A percentile compares a stretch with the other conserved stretches of the same genome.
Evolutionary conservation across 2,113 vertebrate species (phyloP).

Genomic region (Chloropsis hardwickii): DNA sequence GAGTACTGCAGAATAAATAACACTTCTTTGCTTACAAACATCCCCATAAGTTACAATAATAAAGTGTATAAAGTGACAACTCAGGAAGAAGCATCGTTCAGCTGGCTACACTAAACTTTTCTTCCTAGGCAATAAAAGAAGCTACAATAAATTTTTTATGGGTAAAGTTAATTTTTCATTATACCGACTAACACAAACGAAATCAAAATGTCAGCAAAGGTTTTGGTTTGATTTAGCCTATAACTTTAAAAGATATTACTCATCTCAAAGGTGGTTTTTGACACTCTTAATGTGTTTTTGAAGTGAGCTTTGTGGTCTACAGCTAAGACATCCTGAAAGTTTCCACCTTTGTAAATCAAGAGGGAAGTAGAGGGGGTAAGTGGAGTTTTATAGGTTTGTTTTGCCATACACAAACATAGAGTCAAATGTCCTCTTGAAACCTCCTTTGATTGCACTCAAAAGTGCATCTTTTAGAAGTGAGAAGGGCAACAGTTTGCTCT

Average conservation of each 20-base stretch:
- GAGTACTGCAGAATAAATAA: constrained; percentile 51
- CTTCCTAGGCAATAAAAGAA: constrained; percentile 43
- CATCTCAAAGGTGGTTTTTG: constrained; percentile 49
- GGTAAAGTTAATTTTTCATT: constrained; percentile 70
- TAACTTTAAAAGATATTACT: constrained; percentile 53
- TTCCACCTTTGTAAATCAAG: constrained; percentile 31
- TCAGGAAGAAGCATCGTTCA: constrained; percentile 45
- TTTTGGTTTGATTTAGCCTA: constrained; percentile 58
- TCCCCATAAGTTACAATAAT: constrained; percentile 61
- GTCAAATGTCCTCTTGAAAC: background rate
- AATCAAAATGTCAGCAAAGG: constrained; percentile 65
- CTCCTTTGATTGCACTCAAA: background rate
- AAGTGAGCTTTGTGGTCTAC: constrained; percentile 33
- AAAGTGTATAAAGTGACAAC: constrained; percentile 48
- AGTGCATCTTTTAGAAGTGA: background rate
- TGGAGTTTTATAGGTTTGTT: constrained; percentile 11
- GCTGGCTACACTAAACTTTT: constrained; percentile 53
- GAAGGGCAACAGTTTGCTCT: background rate
- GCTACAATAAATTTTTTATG: constrained; percentile 62
- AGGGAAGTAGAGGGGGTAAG: background rate
- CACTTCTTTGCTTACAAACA: constrained; percentile 59
- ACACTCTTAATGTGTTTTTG: constrained; percentile 50
- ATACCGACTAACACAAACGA: constrained; percentile 16
- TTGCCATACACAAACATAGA: background rate
- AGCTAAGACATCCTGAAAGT: constrained; percentile 28